Base-by-base conservation (phyloP, 2,113 vertebrate species). In the Motacilla alba region DNA sequence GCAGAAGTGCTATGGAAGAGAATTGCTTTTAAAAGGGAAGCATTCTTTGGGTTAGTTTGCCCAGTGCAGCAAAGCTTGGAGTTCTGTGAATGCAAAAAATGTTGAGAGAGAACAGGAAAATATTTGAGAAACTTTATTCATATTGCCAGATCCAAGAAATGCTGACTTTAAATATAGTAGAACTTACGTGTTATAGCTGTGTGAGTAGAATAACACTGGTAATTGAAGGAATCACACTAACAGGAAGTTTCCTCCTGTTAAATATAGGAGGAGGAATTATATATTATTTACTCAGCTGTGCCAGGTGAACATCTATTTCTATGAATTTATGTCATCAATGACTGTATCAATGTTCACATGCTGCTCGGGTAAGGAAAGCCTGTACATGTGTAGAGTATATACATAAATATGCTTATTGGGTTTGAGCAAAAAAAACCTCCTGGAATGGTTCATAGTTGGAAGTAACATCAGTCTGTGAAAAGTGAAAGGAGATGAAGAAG, bases 391-490 rank as follows among this genome's bases (percentile, higher is more conserved):
- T 39, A 35, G 41, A 53, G 7, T 28, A 16, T 37, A 16, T 50
- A n/a, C 8, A n/a, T 63, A 41, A 70, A 59, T 21, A 20, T 73
- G 13, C 22, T 64, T 43, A 46, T 18, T 41, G 19, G 11, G 17
- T 82, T 78, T 15, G 22, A 85, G 23, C 3, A 41, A 50, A 50
- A 62, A 46, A 53, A 44, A 35, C 35, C 35, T 35, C 2, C 33
- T 31, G 39, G n/a, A 24, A 31, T 0, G 0, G 15, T 37, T 21
- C 13, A 1, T 46, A 47, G 53, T 7, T 60, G 26, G 21, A 30
- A 50, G 35, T 70, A 49, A 74, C 8, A 4, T 39, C 21, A 14
- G 14, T 35, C 62, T 90, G 0, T 52, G 46, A 19, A 74, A 22
- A 10, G 12, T 58, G 13, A 73, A 87, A 81, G 28, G 20, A 50